These are phyloP conservation scores for Tinea trinotella DNA, from an alignment of 2,888 invertebrate species.

Conservation along the genomic window DNA sequence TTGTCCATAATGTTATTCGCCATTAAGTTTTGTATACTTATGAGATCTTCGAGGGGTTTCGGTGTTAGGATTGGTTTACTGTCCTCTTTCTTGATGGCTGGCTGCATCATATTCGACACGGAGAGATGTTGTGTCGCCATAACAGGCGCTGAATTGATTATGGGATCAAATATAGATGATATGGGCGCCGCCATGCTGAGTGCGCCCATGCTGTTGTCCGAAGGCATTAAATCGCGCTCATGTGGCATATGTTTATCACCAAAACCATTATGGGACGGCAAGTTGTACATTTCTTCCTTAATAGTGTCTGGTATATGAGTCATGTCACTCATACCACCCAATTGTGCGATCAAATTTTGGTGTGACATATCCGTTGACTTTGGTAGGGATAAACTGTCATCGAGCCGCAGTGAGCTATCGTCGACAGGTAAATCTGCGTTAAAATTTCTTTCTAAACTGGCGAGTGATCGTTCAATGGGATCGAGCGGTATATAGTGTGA, in stretches of 20 bases:
- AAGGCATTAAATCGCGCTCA: conserved; percentile 44
- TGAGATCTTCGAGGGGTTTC: conserved; percentile 77
- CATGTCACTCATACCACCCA: conserved; percentile 53
- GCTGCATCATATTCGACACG: conserved; percentile 36
- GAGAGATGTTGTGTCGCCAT: conserved; percentile 46
- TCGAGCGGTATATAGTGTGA: conserved; percentile 71
- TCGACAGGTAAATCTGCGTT: conserved; percentile 73
- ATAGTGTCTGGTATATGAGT: conserved; percentile 47
- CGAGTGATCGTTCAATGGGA: conserved; percentile 80
- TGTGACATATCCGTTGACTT: conserved; percentile 45
- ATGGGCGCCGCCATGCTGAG: conserved; percentile 63
- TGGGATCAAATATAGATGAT: conserved; percentile 77
- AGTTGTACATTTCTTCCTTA: conserved; percentile 28
- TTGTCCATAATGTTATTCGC: conserved; percentile 72
- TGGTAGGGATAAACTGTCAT: conserved; percentile 56
- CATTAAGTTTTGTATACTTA: conserved; percentile 61
- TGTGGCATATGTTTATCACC: conserved; percentile 47
- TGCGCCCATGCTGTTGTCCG: conserved; percentile 27
- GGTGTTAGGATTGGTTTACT: conserved; percentile 74
- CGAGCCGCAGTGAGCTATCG: conserved; percentile 58
- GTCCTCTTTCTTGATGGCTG: conserved; percentile 72
- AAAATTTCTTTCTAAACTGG: conserved; percentile 77
- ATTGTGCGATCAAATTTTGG: conserved; percentile 59
- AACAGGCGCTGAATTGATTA: conserved; percentile 55
- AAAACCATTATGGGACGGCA: conserved; percentile 57